phyloP scores from a whole-genome alignment of 2,888 invertebrate species.

The Shargacucullia verbasci region DNA sequence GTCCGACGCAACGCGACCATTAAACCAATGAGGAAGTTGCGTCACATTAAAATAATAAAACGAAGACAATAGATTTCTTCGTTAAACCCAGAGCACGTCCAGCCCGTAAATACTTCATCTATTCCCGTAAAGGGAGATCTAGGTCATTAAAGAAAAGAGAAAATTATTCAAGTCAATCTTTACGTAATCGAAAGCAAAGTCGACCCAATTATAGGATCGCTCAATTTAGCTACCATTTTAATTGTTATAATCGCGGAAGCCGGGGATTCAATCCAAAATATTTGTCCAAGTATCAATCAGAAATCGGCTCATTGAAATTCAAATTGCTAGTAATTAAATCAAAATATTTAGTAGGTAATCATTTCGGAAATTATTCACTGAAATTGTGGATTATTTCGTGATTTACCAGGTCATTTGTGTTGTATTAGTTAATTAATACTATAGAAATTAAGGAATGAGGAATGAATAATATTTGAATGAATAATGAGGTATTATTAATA shows the following conservation, averaged over 20 bases:
- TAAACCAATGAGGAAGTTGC: too few relatives aligned
- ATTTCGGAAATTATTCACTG: slow-evolving; percentile 12
- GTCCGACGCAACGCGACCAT: too few relatives aligned
- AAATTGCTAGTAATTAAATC: slow-evolving; percentile 35
- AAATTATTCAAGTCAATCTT: slow-evolving; percentile 27
- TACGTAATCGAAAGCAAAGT: slow-evolving; percentile 20
- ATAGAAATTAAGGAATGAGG: too few relatives aligned
- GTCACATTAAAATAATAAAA: too few relatives aligned
- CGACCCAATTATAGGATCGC: slow-evolving; percentile 29
- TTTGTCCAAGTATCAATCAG: slow-evolving; percentile 17
- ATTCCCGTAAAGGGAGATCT: too few relatives aligned
- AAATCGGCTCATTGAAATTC: slow-evolving; percentile 12
- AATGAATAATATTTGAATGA: too few relatives aligned
- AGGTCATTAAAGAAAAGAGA: too few relatives aligned
- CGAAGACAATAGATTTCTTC: too few relatives aligned
- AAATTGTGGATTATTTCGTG: slow-evolving; percentile 17
- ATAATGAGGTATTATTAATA: too few relatives aligned
- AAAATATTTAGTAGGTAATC: slow-evolving; percentile 27
- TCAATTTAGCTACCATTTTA: slow-evolving; percentile 25
- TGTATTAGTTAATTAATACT: too few relatives aligned
- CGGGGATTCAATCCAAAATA: slow-evolving; percentile 27
- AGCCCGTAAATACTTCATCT: too few relatives aligned
- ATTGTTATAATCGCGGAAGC: slow-evolving; percentile 15
- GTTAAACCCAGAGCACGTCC: too few relatives aligned
- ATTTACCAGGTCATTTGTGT: slow-evolving; percentile 11